Conservation (phyloP, 2,888 invertebrate genomes). For the Pseudococcus longispinus region DNA sequence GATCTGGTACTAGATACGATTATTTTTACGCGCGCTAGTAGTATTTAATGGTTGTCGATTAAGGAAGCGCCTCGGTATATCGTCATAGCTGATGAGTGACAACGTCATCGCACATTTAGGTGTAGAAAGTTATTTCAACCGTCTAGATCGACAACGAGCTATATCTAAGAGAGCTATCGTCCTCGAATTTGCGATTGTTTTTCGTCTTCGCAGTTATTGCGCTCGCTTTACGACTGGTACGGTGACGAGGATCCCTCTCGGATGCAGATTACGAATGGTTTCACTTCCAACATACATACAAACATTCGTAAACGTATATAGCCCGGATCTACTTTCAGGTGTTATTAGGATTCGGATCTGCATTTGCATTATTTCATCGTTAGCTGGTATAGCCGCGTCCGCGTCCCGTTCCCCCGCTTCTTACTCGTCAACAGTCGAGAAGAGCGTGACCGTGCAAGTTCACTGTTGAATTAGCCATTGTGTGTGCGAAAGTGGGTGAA, state of each 20-base stretch:
- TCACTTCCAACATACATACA: not conserved
- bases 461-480: not conserved
- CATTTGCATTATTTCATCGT: not conserved
- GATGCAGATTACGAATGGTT: not conserved
- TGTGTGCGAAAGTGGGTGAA: constrained; percentile 11
- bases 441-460: constrained; percentile 1
- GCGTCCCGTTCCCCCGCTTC: not conserved
- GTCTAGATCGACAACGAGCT: too few relatives aligned
- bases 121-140: too few relatives aligned
- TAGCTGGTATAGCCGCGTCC: not conserved
- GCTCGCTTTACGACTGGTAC: not conserved
- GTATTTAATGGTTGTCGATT: not conserved
- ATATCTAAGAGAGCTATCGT: too few relatives aligned
- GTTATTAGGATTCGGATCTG: not conserved
- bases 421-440: not conserved
- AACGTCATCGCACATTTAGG: too few relatives aligned
- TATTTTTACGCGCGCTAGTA: too few relatives aligned
- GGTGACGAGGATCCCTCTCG: not conserved
- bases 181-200: not conserved
- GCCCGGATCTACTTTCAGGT: not conserved
- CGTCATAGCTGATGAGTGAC: too few relatives aligned
- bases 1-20: too few relatives aligned
- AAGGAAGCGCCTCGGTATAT: too few relatives aligned
- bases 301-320: not conserved
- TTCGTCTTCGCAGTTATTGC: not conserved